Evolutionary conservation across 2,888 invertebrate species (phyloP), one percentile per base, ranked within the genome.

Genomic region (Xestia sexstrigata): DNA sequence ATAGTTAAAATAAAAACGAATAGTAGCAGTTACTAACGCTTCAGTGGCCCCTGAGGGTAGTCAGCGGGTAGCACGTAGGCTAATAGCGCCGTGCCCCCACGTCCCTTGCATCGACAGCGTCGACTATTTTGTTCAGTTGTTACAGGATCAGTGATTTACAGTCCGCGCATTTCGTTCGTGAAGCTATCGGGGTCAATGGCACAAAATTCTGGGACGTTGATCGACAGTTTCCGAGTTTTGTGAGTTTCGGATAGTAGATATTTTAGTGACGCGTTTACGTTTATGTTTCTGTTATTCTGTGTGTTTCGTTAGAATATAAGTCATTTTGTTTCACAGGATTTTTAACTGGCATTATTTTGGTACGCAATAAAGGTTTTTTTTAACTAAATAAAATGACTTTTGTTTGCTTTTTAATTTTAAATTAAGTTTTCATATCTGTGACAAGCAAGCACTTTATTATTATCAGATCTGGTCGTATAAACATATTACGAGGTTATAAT

Each of bases 111-210:
- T 88, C 70, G 70, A 70, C 47, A 67, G 47, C 60, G 23, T 58
- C 83, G 88, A 87, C 86, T 89, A 90, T 91, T 91, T 89, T 89
- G 90, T 90, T 89, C 87, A 83, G 83, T 76, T 87, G 83, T 86
- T 80, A 66, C 84, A 66, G 76, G 74, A 77, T 72, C 70, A 72
- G 89, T 93, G 93, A 94, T 94, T 93, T 93, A 94, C 90, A 79
- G 87, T 78, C 84, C 88, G 90, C 87, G 89, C 92, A 91, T 91
- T 92, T 91, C 87, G 89, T 90, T 81, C 91, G 90, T 91, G 91
- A 85, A 86, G 87, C 83, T 84, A 87, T 80, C 78, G 55, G 76
- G 80, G 81, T 83, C 81, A 79, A 83, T 81, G 73, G 86, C 58
- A 73, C 65, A 74, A 79, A 82, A 82, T 84, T 84, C 78, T 82